Evolutionary conservation across 2,888 invertebrate species (phyloP).

Genomic region (Pachydiplax longipennis): DNA sequence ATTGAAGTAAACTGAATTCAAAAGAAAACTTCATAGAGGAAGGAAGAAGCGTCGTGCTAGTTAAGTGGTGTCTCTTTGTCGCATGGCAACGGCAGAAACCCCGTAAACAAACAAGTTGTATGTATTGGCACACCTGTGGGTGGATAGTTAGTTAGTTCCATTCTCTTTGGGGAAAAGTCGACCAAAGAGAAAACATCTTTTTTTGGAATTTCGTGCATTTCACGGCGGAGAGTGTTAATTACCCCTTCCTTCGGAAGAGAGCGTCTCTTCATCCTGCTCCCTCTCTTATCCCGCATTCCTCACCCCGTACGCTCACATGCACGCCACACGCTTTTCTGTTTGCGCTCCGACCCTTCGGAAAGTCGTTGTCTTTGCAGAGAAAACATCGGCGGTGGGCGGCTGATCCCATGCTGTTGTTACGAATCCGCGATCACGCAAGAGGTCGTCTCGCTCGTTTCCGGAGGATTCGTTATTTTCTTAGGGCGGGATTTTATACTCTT

Average conservation of each 20-base stretch:
- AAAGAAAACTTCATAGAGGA: too few species aligned
- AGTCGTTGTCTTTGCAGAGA: not conserved
- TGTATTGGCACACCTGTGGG: too few species aligned
- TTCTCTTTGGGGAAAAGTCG: too few species aligned
- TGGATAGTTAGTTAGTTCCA: too few species aligned
- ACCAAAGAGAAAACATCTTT: too few species aligned
- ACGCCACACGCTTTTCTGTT: not conserved
- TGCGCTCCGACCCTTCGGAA: not conserved
- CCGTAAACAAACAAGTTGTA: too few species aligned
- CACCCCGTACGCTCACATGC: not conserved
- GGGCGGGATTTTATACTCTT: not conserved
- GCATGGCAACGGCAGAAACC: too few species aligned
- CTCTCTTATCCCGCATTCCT: constrained; percentile 16
- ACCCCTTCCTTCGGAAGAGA: not conserved
- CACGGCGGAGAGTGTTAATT: too few species aligned
- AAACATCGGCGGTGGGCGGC: not conserved
- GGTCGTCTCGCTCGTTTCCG: not conserved
- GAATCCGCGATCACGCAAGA: not conserved
- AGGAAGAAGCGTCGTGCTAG: too few species aligned
- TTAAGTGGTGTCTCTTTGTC: too few species aligned
- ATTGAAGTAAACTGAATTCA: too few species aligned
- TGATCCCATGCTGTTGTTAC: not conserved
- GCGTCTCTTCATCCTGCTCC: not conserved
- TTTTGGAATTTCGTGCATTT: too few species aligned
- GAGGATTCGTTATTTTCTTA: not conserved